These are phyloP conservation scores for Buteo buteo DNA, from an alignment of 2,113 vertebrate species.

Conservation along the genomic window DNA sequence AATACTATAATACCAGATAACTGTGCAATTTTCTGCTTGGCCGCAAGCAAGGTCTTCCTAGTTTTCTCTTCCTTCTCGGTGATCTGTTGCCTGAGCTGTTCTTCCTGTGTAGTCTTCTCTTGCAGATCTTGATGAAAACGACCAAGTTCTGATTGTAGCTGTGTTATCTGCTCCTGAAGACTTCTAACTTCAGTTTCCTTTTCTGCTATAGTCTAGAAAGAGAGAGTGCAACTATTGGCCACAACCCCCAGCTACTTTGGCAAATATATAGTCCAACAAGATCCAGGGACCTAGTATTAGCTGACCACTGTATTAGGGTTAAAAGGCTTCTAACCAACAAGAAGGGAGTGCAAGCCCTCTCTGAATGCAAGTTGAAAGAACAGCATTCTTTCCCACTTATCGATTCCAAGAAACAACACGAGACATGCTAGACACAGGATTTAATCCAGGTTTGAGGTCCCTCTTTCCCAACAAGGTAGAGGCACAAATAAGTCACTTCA, in stretches of 20 bases:
- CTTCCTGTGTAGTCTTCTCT: constrained; percentile 85
- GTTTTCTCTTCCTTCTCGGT: constrained; percentile 94
- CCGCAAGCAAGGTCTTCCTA: constrained; percentile 86
- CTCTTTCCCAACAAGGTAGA: neutral
- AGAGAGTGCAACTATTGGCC: neutral
- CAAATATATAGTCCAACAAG: neutral
- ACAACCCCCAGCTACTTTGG: neutral
- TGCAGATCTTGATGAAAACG: constrained; percentile 89
- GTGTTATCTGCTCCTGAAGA: constrained; percentile 83
- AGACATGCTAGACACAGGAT: neutral
- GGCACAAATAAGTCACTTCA: neutral
- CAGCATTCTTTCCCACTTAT: neutral
- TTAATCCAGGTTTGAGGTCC: neutral
- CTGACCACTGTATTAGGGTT: neutral
- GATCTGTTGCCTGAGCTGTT: constrained; percentile 87
- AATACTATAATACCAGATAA: constrained; percentile 72
- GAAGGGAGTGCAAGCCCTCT: neutral
- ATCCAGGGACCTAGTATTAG: neutral
- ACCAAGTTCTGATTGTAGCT: constrained; percentile 83
- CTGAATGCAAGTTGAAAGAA: neutral
- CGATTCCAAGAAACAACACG: neutral
- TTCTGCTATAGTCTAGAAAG: constrained; percentile 79
- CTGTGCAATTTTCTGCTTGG: constrained; percentile 91
- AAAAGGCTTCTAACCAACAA: neutral
- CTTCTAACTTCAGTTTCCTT: constrained; percentile 82